These are phyloP conservation scores for Platycheirus albimanus DNA, from an alignment of 2,888 invertebrate species.

Conservation along the genomic window DNA sequence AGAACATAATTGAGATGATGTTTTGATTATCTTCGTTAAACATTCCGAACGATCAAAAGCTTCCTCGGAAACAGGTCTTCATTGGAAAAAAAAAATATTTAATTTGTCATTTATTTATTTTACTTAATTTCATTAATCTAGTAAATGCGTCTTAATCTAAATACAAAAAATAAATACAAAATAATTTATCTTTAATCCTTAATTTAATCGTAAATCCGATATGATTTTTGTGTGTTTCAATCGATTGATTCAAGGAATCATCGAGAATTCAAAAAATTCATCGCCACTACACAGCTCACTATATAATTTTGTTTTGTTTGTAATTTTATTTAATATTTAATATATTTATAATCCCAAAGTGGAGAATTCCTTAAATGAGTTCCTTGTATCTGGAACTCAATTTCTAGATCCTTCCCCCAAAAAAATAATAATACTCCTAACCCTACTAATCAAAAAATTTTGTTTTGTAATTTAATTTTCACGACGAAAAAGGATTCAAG, in stretches of 20 bases:
- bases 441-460: conserved; percentile 61
- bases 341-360: conserved; percentile 68
- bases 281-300: conserved; percentile 42
- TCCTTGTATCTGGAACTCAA: conserved; percentile 43
- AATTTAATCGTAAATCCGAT: conserved; percentile 32
- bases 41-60: too few relatives aligned
- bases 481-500: conserved; percentile 1
- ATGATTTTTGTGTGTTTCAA: conserved; percentile 39
- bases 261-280: conserved; percentile 37
- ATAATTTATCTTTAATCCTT: conserved; percentile 61
- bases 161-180: conserved; percentile 77
- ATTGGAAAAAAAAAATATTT: too few relatives aligned
- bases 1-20: too few relatives aligned
- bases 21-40: too few relatives aligned
- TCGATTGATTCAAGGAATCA: conserved; percentile 14
- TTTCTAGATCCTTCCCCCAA: conserved; percentile 51
- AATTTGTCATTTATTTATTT: too few relatives aligned
- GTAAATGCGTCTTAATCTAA: conserved; percentile 82
- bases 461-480: conserved; percentile 35
- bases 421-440: conserved; percentile 54
- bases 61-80: too few relatives aligned
- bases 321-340: not conserved
- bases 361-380: conserved; percentile 52
- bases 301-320: conserved; percentile 36
- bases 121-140: conserved; percentile 77